Percentiles rank a stretch among this genome's conserved stretches.
These are phyloP conservation scores for Xerus rutilus DNA, from an alignment of 2,797 vertebrate genomes.

Conservation along the genomic window DNA sequence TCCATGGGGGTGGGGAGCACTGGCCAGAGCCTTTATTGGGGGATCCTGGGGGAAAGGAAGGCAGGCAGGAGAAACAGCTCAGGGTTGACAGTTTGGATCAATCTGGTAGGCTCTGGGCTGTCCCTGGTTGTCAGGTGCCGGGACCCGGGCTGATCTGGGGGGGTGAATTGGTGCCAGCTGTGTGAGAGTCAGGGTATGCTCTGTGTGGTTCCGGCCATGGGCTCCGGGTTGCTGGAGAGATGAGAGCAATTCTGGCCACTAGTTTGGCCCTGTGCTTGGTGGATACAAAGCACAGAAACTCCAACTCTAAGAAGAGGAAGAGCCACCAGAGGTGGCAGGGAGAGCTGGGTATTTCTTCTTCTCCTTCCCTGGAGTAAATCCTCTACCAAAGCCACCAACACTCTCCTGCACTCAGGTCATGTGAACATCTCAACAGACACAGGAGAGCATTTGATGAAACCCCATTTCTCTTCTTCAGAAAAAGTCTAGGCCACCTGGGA, in stretches of 20 bases:
- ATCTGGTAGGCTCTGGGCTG: too few species aligned
- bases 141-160: neutral
- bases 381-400: neutral
- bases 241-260: accelerated
- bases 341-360: accelerated
- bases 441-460: neutral
- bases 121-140: accelerated
- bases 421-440: neutral
- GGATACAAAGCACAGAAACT: accelerated
- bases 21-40: neutral
- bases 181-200: too few species aligned
- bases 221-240: neutral
- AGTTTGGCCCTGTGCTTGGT: too few species aligned
- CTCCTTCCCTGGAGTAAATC: neutral
- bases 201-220: accelerated
- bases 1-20: too few species aligned
- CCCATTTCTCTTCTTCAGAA: neutral
- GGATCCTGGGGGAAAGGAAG: accelerated
- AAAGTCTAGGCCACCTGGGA: neutral
- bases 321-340: accelerated
- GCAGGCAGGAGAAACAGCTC: accelerated
- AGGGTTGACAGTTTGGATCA: accelerated
- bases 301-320: neutral
- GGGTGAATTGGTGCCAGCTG: neutral
- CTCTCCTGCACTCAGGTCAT: neutral